phyloP scores from a whole-genome alignment of 2,797 vertebrate species.

The Hozukius guyotensis region DNA sequence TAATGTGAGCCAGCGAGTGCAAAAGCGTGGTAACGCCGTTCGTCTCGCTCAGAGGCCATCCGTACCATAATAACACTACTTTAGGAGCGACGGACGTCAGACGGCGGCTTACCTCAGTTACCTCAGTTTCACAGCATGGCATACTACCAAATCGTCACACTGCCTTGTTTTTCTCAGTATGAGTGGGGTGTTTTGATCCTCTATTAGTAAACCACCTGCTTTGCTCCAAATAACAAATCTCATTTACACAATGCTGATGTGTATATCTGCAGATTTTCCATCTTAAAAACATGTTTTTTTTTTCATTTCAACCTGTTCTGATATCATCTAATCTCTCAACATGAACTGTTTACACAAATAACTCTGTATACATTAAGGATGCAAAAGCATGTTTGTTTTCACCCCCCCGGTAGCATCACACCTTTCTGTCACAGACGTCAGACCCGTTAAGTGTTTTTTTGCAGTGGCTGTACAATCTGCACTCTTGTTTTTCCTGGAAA shows the following conservation, averaged over 20 bases:
- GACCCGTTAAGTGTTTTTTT: constrained; percentile 51
- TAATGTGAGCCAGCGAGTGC: too few species aligned
- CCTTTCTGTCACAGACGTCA: constrained; percentile 55
- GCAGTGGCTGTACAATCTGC: constrained; percentile 48
- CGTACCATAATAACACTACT: too few species aligned
- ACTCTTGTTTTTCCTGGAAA: constrained; percentile 69
- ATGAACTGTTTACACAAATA: background rate
- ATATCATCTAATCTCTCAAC: background rate
- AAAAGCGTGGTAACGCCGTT: too few species aligned
- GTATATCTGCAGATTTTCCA: background rate
- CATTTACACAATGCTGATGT: background rate
- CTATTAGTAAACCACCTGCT: background rate
- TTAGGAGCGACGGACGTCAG: too few species aligned
- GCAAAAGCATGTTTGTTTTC: constrained; percentile 39
- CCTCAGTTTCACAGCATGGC: too few species aligned
- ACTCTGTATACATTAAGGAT: constrained; percentile 6
- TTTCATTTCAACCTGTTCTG: background rate
- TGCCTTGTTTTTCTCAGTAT: background rate
- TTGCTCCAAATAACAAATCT: background rate
- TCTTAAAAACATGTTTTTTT: background rate
- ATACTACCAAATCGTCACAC: background rate
- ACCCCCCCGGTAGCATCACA: constrained; percentile 29
- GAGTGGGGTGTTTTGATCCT: background rate
- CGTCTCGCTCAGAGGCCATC: too few species aligned
- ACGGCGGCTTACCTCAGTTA: too few species aligned